phyloP scores from a whole-genome alignment of 2,113 vertebrate species.

The Nerophis lumbriciformis region DNA sequence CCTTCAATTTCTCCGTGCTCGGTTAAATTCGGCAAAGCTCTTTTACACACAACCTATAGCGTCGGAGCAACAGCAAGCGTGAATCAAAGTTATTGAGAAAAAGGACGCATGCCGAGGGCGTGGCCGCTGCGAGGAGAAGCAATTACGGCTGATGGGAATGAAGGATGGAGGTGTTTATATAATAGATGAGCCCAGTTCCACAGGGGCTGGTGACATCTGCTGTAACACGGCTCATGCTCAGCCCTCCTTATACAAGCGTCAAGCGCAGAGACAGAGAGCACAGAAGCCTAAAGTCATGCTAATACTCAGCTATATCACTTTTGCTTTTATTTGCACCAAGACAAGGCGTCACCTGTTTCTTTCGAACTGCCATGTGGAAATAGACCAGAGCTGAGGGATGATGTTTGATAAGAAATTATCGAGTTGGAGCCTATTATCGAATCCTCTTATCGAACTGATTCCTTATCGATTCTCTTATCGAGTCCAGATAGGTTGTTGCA shows the following conservation, averaged over 20 bases:
- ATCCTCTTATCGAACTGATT: no score
- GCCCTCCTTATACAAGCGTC: slow-evolving; percentile 16
- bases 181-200: slow-evolving; percentile 16
- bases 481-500: no score
- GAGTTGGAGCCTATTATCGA: no score
- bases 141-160: slow-evolving; percentile 1
- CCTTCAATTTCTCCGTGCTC: slow-evolving; percentile 9
- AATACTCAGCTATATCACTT: background rate
- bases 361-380: no score
- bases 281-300: background rate
- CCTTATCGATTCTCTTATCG: no score
- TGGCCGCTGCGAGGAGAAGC: background rate
- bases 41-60: slow-evolving; percentile 3
- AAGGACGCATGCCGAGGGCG: background rate
- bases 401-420: no score
- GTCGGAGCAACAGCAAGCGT: background rate
- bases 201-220: slow-evolving; percentile 44
- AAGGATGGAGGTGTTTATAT: slow-evolving; percentile 15
- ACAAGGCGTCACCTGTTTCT: no score
- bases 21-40: slow-evolving; percentile 4
- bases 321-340: background rate
- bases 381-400: no score
- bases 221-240: slow-evolving; percentile 39
- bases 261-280: background rate
- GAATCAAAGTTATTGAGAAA: slow-evolving; percentile 1